Conservation (phyloP, 2,888 invertebrate genomes). For the Pedicia rivosa region DNA sequence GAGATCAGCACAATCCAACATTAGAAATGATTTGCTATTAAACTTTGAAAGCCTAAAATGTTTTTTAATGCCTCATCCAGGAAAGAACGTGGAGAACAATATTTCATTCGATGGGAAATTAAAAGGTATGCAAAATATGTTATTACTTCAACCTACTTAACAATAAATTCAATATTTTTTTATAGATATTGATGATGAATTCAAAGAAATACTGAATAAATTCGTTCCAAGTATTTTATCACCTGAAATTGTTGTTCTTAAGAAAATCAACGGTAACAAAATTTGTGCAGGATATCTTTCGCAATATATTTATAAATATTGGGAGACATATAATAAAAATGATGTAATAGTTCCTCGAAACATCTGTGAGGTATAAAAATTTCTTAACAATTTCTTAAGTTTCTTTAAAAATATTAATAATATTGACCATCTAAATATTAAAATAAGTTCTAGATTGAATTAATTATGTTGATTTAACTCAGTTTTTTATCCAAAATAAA, state of each 20-base stretch:
- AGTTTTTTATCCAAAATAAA: too few relatives aligned
- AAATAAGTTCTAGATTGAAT: too few relatives aligned
- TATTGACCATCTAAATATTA: too few relatives aligned
- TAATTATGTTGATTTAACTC: too few relatives aligned
- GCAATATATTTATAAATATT: too few relatives aligned
- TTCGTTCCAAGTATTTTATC: constrained; percentile 4
- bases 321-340: too few relatives aligned
- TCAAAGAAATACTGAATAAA: constrained; percentile 1
- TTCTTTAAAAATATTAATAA: too few relatives aligned
- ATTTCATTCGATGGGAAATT: constrained; percentile 5
- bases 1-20: neutral
- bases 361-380: too few relatives aligned
- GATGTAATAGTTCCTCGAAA: too few relatives aligned
- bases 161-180: neutral
- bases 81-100: constrained; percentile 3
- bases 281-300: too few relatives aligned
- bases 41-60: constrained; percentile 1
- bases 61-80: constrained; percentile 8
- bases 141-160: too few relatives aligned
- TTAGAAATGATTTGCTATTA: neutral
- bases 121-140: neutral
- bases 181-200: constrained; percentile 5
- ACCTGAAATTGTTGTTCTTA: neutral
- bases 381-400: too few relatives aligned
- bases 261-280: neutral